phyloP scores from a whole-genome alignment of 2,888 invertebrate species.

The Hartigia nigra region DNA sequence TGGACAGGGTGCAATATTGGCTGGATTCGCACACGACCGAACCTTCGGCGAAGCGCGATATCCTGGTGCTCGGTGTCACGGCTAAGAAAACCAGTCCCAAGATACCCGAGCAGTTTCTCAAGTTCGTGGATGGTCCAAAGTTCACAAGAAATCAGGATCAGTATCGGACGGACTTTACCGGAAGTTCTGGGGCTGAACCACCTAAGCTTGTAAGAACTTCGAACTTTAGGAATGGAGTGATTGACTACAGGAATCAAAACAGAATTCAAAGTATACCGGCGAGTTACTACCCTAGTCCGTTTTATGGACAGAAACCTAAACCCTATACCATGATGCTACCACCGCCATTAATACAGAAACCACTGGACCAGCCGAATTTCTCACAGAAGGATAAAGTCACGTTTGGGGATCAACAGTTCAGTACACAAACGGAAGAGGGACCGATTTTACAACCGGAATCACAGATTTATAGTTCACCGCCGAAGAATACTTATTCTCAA shows the following conservation, averaged over 20 bases:
- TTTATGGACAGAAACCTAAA: slow-evolving; percentile 57
- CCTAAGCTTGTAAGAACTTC: slow-evolving; percentile 64
- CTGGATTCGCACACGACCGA: slow-evolving; percentile 73
- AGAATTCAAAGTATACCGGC: slow-evolving; percentile 46
- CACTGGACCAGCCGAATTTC: slow-evolving; percentile 32
- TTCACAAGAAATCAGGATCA: slow-evolving; percentile 58
- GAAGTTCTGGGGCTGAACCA: slow-evolving; percentile 55
- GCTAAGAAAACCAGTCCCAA: slow-evolving; percentile 75
- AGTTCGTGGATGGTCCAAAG: slow-evolving; percentile 68
- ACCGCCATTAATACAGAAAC: slow-evolving; percentile 70
- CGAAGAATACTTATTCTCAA: slow-evolving; percentile 28
- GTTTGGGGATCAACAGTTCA: slow-evolving; percentile 33
- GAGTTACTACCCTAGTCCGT: slow-evolving; percentile 48
- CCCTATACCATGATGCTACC: slow-evolving; percentile 79
- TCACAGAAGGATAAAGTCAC: slow-evolving; percentile 34
- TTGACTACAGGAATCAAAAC: slow-evolving; percentile 44
- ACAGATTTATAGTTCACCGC: slow-evolving; percentile 33
- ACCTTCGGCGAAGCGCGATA: slow-evolving; percentile 76
- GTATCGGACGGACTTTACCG: slow-evolving; percentile 46
- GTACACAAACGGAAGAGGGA: slow-evolving; percentile 48
- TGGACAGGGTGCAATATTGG: slow-evolving; percentile 86
- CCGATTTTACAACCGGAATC: slow-evolving; percentile 55
- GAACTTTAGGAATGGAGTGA: slow-evolving; percentile 41
- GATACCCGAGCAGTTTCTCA: slow-evolving; percentile 65
- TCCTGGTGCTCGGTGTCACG: slow-evolving; percentile 76